These are phyloP conservation scores for Meteorus sp. DNA, from an alignment of 1,140 invertebrate species.

Conservation along the genomic window DNA sequence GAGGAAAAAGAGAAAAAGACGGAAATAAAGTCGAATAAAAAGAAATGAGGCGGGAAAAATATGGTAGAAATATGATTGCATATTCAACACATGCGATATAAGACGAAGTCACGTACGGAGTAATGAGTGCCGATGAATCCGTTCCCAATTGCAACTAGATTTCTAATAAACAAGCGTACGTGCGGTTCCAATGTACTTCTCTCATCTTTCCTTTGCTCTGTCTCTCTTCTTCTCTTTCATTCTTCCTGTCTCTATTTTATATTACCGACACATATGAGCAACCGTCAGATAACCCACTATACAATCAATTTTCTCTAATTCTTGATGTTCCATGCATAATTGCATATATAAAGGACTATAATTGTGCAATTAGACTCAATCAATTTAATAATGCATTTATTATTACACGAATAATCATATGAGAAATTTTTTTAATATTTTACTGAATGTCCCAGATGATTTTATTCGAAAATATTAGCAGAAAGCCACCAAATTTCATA, in stretches of 20 bases:
- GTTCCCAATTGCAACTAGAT: constrained; percentile 20
- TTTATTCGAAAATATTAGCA: no score
- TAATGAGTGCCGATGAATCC: constrained; percentile 26
- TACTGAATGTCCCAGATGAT: no score
- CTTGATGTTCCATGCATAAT: constrained; percentile 40
- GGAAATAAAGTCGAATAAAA: background rate
- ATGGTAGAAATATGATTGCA: constrained; percentile 18
- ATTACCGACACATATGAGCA: background rate
- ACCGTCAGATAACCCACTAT: background rate
- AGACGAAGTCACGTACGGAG: constrained; percentile 22
- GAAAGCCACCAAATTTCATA: no score
- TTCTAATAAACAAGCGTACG: constrained; percentile 26
- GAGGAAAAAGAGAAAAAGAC: no score
- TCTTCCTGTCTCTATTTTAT: background rate
- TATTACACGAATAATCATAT: constrained; percentile 31
- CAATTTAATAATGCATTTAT: constrained; percentile 57
- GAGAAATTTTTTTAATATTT: no score
- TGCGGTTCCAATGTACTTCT: constrained; percentile 26
- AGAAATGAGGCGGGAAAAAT: constrained; percentile 3
- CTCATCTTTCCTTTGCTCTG: constrained; percentile 8
- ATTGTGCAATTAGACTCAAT: constrained; percentile 57
- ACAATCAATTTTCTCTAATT: background rate
- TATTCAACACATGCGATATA: constrained; percentile 15
- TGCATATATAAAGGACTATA: constrained; percentile 49
- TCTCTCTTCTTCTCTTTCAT: constrained; percentile 10